A percentile compares a stretch with the other conserved stretches of the same genome.
phyloP scores from a whole-genome alignment of 2,888 invertebrate genomes.

The Acanthococcus lagerstroemiae region DNA sequence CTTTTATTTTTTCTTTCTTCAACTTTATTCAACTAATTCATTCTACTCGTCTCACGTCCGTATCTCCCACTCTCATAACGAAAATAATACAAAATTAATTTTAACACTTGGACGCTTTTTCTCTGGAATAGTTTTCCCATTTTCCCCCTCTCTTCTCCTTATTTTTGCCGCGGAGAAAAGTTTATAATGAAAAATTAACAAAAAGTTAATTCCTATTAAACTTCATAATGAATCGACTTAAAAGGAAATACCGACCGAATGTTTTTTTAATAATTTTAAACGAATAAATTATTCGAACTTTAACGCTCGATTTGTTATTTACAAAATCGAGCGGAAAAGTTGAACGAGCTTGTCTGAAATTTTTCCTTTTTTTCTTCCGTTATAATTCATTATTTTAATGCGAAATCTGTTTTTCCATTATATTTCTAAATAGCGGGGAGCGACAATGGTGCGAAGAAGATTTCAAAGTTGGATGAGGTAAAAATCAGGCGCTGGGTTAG shows the following conservation, averaged over 20 bases:
- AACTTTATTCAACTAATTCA: background rate
- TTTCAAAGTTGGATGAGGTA: no score
- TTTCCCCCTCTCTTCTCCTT: no score
- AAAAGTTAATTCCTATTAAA: constrained; percentile 23
- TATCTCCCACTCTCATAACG: no score
- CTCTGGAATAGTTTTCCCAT: constrained; percentile 23
- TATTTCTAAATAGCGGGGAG: no score
- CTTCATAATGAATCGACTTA: background rate
- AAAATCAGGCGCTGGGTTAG: no score
- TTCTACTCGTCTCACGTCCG: no score
- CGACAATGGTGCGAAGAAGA: no score
- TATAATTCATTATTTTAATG: no score
- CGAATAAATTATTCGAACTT: background rate
- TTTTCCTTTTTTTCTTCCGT: background rate
- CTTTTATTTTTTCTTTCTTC: background rate
- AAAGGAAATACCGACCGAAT: background rate
- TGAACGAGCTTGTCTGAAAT: no score
- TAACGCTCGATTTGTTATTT: background rate
- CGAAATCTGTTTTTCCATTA: no score
- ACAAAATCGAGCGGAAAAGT: no score
- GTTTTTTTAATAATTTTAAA: background rate
- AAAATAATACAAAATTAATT: constrained; percentile 14
- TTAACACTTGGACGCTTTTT: constrained; percentile 22
- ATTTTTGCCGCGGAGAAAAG: no score
- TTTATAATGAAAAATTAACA: constrained; percentile 25